These are phyloP conservation scores for Cheilosia impressa DNA, from an alignment of 2,888 invertebrate species.

Conservation along the genomic window DNA sequence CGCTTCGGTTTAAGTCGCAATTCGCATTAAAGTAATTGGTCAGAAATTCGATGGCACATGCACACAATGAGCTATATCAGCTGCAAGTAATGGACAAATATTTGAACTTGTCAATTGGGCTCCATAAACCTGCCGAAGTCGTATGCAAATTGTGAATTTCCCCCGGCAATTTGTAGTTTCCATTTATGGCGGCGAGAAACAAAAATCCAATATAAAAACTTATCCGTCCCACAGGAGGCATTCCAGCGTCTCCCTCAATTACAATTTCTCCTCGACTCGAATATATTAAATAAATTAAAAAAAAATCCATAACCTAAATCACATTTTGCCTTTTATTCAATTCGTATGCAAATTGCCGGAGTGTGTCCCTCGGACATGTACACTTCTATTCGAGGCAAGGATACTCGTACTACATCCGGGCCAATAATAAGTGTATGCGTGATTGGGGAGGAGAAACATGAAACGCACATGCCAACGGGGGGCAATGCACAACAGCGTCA, in stretches of 20 bases:
- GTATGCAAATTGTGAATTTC: neutral
- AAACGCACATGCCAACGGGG: neutral
- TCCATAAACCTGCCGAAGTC: neutral
- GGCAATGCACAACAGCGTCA: neutral
- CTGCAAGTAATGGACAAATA: too few relatives aligned
- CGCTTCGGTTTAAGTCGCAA: neutral
- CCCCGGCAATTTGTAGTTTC: neutral
- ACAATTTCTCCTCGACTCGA: neutral
- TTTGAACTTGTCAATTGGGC: too few relatives aligned
- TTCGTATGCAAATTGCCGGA: conserved; percentile 1
- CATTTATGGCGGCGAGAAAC: neutral
- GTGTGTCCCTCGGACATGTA: neutral
- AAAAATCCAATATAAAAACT: neutral
- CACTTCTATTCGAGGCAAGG: neutral
- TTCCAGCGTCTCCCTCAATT: neutral
- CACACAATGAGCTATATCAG: neutral
- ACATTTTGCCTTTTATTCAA: neutral
- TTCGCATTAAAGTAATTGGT: neutral
- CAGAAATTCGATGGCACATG: neutral
- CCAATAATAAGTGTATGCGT: neutral
- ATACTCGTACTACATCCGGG: neutral
- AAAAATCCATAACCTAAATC: conserved; percentile 6
- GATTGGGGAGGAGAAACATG: neutral
- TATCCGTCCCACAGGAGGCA: neutral
- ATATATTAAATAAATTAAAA: neutral